Base-by-base conservation (phyloP, 2,797 vertebrate species). In the Brachymystax lenok region DNA sequence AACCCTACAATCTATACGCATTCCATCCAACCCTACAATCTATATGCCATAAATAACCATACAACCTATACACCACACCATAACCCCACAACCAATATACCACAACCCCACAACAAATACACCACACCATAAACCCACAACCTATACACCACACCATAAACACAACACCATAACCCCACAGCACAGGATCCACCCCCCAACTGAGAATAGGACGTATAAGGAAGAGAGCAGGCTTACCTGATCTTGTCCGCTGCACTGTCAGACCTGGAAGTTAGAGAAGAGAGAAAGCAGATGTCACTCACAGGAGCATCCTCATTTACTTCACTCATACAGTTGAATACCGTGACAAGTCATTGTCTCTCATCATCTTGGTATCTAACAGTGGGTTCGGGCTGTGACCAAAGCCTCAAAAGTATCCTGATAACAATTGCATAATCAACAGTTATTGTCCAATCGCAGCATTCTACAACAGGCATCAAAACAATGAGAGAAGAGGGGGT, bases 221-320 rank as follows among this genome's bases (percentile, higher is more conserved):
- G 52, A 56, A 13, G 54, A 61, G 72, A 77, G 13, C 16, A 61
- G 70, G 82, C 92, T 88, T 88, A 94, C 93, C 94, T 89, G 86
- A 93, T 88, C 92, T 92, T 93, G 88, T 94, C 94, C 28, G 92
- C 85, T 88, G 92, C 90, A 91, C 93, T 93, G 90, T 94, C 93
- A 92, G 92, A 93, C 88, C 95, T 94, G 86, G 75, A 40, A 78
- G 54, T 66, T 30, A 73, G 35, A 74, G 16, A 72, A 54, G 35
- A 79, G 54, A 59, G 28, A 21, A 78, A 14, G 67, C n/a, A 46
- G 33, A 40, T n/a, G 13, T 84, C 72, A 84, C 83, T 27, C 46
- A 71, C 1, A 46, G 13, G 16, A 24, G 27, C 12, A 24, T 28
- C 7, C 24, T 54, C 16, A 4, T 6, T 14, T 24, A 14, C 21